Base-by-base conservation (phyloP, 1,140 invertebrate species). In the Trichogramma pretiosum region DNA sequence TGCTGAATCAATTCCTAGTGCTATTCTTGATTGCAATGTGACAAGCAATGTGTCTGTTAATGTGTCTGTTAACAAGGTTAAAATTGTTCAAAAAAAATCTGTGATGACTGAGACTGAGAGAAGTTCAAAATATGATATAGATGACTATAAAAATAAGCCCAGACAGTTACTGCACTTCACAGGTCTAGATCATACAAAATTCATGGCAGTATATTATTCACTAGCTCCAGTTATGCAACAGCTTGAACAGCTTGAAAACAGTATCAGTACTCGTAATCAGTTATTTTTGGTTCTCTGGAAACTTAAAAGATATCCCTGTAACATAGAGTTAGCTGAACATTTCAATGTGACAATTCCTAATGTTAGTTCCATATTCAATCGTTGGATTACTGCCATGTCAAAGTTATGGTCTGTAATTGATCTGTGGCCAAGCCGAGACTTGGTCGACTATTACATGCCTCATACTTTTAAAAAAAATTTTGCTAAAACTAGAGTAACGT, bases 211-310 rank as follows among this genome's bases (percentile, higher is more conserved):
- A 16, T 49, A 39, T 28, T 32, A 40, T 16, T 34, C 39, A 42
- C 17, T 49, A 30, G 24, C 23, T 22, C 38, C 32, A 42, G n/a
- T 14, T 49, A 23, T 49, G 5, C n/a, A 42, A 36, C 11, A 36
- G 11, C 17, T 49, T 11, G 43, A 33, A 43, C 37, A 36, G 23
- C 22, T 36, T 1, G 36, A 19, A 26, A 32, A 10, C 3, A 16
- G 3, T 19, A 26, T 44, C n/a, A n/a, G 37, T 16, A 19, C 19
- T 24, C 42, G 50, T 48, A 45, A 62, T 44, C 54, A 54, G 41
- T 54, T 62, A 21, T 53, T 61, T 49, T 43, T 63, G 18, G 58
- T 52, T n/a, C 30, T 65, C 13, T 52, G 58, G 37, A 61, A 61
- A 49, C 34, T 61, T 11, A 42, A 58, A 30, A 34, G 34, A 38